Evolutionary conservation across 1,140 invertebrate genomes (phyloP), one percentile per base, ranked within the genome.

Genomic region (Mylabris phalerata): DNA sequence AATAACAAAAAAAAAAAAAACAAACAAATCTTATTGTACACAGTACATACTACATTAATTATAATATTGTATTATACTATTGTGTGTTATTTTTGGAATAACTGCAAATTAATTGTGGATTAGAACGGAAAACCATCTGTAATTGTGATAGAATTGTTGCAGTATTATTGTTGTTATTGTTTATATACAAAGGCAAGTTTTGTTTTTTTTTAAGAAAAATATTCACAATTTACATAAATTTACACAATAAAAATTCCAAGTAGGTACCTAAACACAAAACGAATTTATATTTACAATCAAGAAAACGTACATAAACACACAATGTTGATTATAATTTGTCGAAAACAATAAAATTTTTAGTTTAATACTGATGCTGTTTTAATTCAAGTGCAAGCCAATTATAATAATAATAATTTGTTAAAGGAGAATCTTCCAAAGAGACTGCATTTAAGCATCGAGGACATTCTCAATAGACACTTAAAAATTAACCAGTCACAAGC

Each of bases 41-140:
- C 57, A 64, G 66, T 68, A 68, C 66, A 68, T 68, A 68, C 66
- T 63, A 61, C 26, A 60, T 57, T 58, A 63, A 62, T 57, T 62
- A 65, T 63, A 59, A 65, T 32, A 32, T 54, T 56, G 48, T 63
- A 57, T 60, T 66, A 64, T 64, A 66, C 62, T 66, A 64, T 66
- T 66, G 64, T 57, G 47, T 60, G 57, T 62, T 52, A 59, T 58
- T 40, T 19, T 55, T 51, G 32, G 26, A 60, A 55, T 55, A 46
- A 55, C 43, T 47, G 11, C 32, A 48, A 54, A 52, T 46, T 13
- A 55, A 42, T 11, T 11, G 4, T n/a, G 41, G 9, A 7, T 3
- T 7, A 42, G 41, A 42, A 42, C 41, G 5, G 11, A 42, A 11
- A 42, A 42, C 41, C 11, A 42, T 42, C 11, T n/a, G 19, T 19